These are phyloP conservation scores for Dermatophagoides farinae DNA, from an alignment of 1,140 invertebrate species.

Conservation along the genomic window DNA sequence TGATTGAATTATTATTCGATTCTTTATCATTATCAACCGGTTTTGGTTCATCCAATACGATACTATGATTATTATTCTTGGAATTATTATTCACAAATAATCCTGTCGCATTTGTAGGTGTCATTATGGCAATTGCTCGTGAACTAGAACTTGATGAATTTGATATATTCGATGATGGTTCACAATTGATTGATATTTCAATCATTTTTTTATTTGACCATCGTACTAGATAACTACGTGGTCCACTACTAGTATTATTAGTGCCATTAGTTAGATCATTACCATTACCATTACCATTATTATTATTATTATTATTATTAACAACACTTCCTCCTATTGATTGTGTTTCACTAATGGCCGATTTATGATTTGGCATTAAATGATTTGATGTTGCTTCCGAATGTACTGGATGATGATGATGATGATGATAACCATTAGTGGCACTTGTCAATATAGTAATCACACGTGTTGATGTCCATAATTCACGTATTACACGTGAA, in stretches of 20 bases:
- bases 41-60: background rate
- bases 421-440: background rate
- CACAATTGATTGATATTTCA: background rate
- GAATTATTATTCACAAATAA: background rate
- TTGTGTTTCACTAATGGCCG: no score
- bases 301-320: no score
- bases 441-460: slow-evolving; percentile 18
- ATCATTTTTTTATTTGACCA: slow-evolving; percentile 1
- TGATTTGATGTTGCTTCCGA: background rate
- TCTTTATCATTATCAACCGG: background rate
- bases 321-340: background rate
- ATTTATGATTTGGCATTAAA: background rate
- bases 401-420: background rate
- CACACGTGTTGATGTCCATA: slow-evolving; percentile 26
- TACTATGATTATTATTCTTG: background rate
- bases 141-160: background rate
- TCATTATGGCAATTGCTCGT: background rate
- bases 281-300: no score
- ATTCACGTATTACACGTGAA: slow-evolving; percentile 26
- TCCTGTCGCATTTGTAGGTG: background rate
- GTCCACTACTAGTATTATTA: background rate
- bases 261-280: background rate
- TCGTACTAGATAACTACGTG: background rate
- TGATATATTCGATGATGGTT: background rate
- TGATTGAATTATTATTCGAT: background rate